These are phyloP conservation scores for Catalaphyllia jardinei DNA, from an alignment of 64 coral and sea anemone species.

Conservation along the genomic window DNA sequence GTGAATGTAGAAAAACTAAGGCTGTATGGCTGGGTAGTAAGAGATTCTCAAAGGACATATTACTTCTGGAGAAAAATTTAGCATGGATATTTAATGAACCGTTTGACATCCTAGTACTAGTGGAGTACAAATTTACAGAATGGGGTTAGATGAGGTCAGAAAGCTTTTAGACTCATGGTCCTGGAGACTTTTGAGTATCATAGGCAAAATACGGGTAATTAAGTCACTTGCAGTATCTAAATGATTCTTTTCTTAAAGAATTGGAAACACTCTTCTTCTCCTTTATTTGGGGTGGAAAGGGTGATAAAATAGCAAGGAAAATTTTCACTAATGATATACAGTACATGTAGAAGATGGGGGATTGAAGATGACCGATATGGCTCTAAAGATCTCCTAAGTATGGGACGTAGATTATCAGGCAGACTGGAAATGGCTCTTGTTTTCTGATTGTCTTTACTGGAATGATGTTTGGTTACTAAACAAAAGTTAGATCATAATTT, in stretches of 20 bases:
- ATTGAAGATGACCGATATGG: conserved; percentile 19
- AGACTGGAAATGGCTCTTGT: conserved; percentile 32
- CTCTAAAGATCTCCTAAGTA: conserved; percentile 19
- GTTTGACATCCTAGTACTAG: background rate
- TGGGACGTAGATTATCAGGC: conserved; percentile 22
- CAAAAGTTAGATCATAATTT: background rate
- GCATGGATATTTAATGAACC: conserved; percentile 23
- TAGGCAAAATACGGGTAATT: too few relatives aligned
- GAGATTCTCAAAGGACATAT: background rate
- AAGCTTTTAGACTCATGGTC: conserved; percentile 14
- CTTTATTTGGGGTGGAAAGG: too few relatives aligned
- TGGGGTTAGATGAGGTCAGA: background rate
- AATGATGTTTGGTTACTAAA: conserved; percentile 16
- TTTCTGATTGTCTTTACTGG: background rate
- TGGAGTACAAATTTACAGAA: conserved; percentile 7
- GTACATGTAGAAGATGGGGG: too few relatives aligned
- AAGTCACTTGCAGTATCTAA: too few relatives aligned
- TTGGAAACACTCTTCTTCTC: too few relatives aligned
- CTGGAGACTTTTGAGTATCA: conserved; percentile 13
- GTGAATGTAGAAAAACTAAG: background rate
- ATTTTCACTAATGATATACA: too few relatives aligned
- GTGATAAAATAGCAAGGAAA: too few relatives aligned
- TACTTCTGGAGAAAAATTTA: conserved; percentile 2
- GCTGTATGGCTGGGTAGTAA: conserved; percentile 6
- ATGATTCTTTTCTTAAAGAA: too few relatives aligned